phyloP scores from a whole-genome alignment of 2,797 vertebrate genomes.

The Sarcophilus harrisii region DNA sequence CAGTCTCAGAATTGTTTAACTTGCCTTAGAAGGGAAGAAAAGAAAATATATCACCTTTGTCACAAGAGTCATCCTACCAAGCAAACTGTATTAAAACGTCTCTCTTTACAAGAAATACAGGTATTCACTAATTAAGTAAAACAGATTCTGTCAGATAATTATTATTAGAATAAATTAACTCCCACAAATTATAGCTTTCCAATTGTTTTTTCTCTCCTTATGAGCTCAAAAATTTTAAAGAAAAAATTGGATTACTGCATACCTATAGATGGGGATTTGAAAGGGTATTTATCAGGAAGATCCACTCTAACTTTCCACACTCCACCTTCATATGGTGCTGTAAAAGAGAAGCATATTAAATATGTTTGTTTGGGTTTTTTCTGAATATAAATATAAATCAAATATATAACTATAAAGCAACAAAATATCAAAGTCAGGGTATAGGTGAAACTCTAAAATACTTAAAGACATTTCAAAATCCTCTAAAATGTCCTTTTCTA shows the following conservation, averaged over 20 bases:
- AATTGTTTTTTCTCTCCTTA: slow-evolving; percentile 23
- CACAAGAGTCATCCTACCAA: slow-evolving; percentile 6
- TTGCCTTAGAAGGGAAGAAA: slow-evolving; percentile 21
- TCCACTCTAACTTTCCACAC: slow-evolving; percentile 99
- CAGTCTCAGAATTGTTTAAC: slow-evolving; percentile 12
- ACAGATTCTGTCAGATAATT: slow-evolving; percentile 21
- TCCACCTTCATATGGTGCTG: slow-evolving; percentile 96
- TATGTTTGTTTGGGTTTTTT: background rate
- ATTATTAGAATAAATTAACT: slow-evolving; percentile 52
- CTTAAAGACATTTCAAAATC: slow-evolving; percentile 52
- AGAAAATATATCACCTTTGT: slow-evolving; percentile 24
- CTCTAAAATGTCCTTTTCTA: background rate
- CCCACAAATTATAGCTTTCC: background rate
- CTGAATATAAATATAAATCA: slow-evolving; percentile 46
- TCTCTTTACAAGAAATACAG: background rate
- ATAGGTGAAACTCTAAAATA: slow-evolving; percentile 44
- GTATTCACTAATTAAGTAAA: slow-evolving; percentile 48
- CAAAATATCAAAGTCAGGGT: background rate
- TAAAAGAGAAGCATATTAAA: slow-evolving; percentile 63
- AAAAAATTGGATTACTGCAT: slow-evolving; percentile 65
- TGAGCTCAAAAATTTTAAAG: slow-evolving; percentile 34
- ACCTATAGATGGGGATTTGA: slow-evolving; percentile 99
- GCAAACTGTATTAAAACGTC: slow-evolving; percentile 41
- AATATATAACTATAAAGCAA: background rate
- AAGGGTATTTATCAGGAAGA: slow-evolving; percentile 98